These are phyloP conservation scores for Drosophila repleta DNA, from an alignment of 1,140 invertebrate species.

Conservation along the genomic window DNA sequence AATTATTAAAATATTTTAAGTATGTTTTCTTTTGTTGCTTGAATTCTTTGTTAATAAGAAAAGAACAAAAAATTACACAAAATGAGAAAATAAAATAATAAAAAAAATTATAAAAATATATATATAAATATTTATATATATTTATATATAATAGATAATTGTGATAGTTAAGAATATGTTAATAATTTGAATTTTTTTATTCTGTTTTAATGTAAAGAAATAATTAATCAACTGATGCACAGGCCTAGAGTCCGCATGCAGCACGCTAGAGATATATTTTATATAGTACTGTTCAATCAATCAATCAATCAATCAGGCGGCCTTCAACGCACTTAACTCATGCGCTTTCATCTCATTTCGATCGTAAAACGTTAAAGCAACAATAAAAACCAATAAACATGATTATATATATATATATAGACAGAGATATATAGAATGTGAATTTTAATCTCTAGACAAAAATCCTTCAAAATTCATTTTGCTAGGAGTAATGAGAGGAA, in stretches of 20 bases:
- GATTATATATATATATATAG: slow-evolving; percentile 7
- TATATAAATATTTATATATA: neutral
- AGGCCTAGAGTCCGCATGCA: slow-evolving; percentile 56
- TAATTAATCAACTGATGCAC: slow-evolving; percentile 51
- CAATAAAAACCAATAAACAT: slow-evolving; percentile 8
- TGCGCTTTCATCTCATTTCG: slow-evolving; percentile 30
- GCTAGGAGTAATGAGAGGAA: no score
- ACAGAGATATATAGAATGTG: slow-evolving; percentile 2
- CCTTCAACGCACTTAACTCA: slow-evolving; percentile 35
- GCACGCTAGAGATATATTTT: slow-evolving; percentile 48
- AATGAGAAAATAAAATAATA: slow-evolving; percentile 25
- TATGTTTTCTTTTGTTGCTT: slow-evolving; percentile 33
- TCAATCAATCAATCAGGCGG: slow-evolving; percentile 39
- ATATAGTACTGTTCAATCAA: slow-evolving; percentile 34
- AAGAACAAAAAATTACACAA: slow-evolving; percentile 5
- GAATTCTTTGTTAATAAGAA: slow-evolving; percentile 28
- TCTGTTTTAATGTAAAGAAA: slow-evolving; percentile 10
- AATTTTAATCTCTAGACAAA: slow-evolving; percentile 17
- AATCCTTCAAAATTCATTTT: neutral
- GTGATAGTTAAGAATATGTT: no score
- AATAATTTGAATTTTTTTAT: neutral
- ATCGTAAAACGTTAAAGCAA: neutral
- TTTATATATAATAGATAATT: slow-evolving; percentile 1
- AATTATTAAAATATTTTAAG: slow-evolving; percentile 44
- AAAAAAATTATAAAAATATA: neutral